Conservation (phyloP, 2,888 invertebrate species). For the Eristalis arbustorum region DNA sequence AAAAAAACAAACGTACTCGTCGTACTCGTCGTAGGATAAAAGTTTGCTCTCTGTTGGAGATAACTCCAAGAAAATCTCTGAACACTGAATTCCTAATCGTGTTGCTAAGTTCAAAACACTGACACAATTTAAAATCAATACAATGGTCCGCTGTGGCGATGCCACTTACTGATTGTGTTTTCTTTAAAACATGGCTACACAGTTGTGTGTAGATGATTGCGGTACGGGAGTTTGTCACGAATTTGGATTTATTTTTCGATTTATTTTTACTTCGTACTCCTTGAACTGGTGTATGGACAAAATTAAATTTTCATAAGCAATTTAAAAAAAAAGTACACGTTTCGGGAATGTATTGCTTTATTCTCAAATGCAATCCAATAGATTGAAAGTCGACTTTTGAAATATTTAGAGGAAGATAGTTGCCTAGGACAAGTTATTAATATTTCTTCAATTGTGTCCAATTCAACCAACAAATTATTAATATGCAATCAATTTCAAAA, state of each 20-base stretch:
- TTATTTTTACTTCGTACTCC: background rate
- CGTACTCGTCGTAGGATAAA: constrained; percentile 13
- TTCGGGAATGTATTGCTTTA: background rate
- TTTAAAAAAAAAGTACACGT: background rate
- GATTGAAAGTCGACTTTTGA: background rate
- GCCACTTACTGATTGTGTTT: background rate
- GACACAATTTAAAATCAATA: constrained; percentile 37
- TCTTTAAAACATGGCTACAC: background rate
- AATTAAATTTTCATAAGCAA: background rate
- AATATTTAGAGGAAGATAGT: background rate
- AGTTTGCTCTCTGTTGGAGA: constrained; percentile 4
- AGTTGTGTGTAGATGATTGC: background rate
- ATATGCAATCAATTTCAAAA: too few relatives aligned
- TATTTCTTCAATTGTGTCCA: too few relatives aligned
- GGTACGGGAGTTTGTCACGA: background rate
- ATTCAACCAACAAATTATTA: too few relatives aligned
- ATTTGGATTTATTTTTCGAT: background rate
- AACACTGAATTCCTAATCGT: constrained; percentile 41
- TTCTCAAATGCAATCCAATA: background rate
- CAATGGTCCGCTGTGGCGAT: background rate
- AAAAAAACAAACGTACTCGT: background rate
- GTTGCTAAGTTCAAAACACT: constrained; percentile 20
- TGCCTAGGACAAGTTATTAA: background rate
- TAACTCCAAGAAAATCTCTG: constrained; percentile 19
- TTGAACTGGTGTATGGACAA: background rate